Percentiles rank a stretch among this genome's conserved stretches.
phyloP scores from a whole-genome alignment of 2,113 vertebrate genomes.

The Pseudopodoces humilis region DNA sequence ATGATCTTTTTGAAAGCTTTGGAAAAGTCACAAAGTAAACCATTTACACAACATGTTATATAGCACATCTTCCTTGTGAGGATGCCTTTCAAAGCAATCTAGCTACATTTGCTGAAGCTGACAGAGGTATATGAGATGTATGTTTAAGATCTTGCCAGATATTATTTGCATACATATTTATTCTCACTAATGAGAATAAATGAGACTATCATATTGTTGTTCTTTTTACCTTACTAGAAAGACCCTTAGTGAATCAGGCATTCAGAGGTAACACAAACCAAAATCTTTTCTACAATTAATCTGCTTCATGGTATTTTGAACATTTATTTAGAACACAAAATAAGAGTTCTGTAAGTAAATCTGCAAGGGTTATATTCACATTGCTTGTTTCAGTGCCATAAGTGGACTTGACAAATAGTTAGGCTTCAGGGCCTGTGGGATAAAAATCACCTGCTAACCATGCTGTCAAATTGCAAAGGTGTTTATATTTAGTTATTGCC shows the following conservation, averaged over 20 bases:
- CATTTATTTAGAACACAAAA: not conserved
- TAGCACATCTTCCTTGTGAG: not conserved
- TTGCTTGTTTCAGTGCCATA: not conserved
- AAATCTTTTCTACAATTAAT: not conserved
- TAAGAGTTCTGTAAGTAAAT: not conserved
- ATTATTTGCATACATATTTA: not conserved
- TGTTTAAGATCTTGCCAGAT: not conserved
- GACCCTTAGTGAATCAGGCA: not conserved
- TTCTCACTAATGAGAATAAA: not conserved
- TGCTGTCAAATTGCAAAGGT: not conserved
- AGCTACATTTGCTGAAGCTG: not conserved
- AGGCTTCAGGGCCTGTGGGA: not conserved
- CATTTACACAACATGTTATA: not conserved
- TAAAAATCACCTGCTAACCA: not conserved
- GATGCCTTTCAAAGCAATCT: not conserved
- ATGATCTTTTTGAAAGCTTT: constrained; percentile 14
- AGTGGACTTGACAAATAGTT: not conserved
- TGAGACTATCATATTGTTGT: not conserved
- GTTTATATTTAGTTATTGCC: not conserved
- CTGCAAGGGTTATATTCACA: not conserved
- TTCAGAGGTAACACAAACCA: not conserved
- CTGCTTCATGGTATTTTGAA: not conserved
- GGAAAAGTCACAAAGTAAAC: not conserved
- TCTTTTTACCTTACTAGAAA: not conserved
- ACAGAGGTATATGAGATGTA: not conserved